Base-by-base conservation (phyloP, 2,797 vertebrate species). In the Coracias cyanogaster region DNA sequence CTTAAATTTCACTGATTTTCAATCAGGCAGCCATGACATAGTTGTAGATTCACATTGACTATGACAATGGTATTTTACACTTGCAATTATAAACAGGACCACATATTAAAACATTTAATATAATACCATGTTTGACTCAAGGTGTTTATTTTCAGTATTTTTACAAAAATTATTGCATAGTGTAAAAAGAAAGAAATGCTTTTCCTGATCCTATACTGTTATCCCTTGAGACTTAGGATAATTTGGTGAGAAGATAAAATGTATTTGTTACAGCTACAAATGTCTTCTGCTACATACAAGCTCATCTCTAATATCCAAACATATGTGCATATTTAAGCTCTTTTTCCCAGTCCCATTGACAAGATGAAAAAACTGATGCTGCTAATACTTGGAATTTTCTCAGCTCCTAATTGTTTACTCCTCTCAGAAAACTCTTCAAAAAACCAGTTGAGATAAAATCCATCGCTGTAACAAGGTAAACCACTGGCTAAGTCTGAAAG, bases 401-500 rank as follows among this genome's bases (percentile, higher is more conserved):
- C 31, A 80, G 81, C 52, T 93, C 76, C 39, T 85, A 74, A 78
- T 51, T 78, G 25, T n/a, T 87, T 79, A 55, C 29, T 62, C 90
- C 25, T 62, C 57, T 73, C 52, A 74, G 51, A 91, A 91, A 84
- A 74, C 64, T 33, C n/a, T 89, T 86, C 81, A 52, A 74, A 83
- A 81, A 90, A 86, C 33, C 60, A 73, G 49, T 24, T 65, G 74
- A 84, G 54, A 79, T 39, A 89, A 95, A 96, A 85, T 43, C 58
- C 55, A 25, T 61, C 84, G 65, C 71, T 78, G 35, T 74, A 69
- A 82, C 58, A 91, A 76, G 33, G 80, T 89, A 89, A 95, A 84
- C 20, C 29, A 67, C 46, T 54, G 51, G 28, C 55, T 72, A 22
- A 12, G 76, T 85, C 66, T 79, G 33, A 94, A 87, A 94, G 55